Evolutionary conservation across 2,888 invertebrate species (phyloP).

Genomic region (Drosophila setosimentum): DNA sequence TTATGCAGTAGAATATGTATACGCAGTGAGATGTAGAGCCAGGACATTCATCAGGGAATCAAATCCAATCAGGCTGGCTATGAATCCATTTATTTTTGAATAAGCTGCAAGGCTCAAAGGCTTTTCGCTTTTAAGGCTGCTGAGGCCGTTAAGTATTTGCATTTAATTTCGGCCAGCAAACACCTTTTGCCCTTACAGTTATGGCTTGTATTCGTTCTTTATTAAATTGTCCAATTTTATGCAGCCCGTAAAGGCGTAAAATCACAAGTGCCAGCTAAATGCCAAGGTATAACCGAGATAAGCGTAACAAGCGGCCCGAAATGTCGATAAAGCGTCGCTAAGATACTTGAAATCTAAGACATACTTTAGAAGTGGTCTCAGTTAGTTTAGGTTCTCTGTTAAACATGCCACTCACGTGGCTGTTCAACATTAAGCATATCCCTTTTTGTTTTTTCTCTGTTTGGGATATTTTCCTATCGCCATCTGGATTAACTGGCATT

Average conservation of each 20-base stretch:
- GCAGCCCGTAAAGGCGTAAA: slow-evolving; percentile 11
- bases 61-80: slow-evolving; percentile 45
- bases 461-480: not conserved
- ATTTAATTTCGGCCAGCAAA: slow-evolving; percentile 36
- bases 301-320: not conserved
- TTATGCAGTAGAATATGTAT: slow-evolving; percentile 36
- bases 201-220: slow-evolving; percentile 12
- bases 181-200: slow-evolving; percentile 12
- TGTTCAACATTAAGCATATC: slow-evolving; percentile 32
- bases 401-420: slow-evolving; percentile 57
- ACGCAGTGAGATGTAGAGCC: slow-evolving; percentile 26
- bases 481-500: slow-evolving; percentile 54
- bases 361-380: slow-evolving; percentile 1
- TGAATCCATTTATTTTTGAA: slow-evolving; percentile 26
- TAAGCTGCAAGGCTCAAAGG: slow-evolving; percentile 13
- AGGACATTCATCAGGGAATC: slow-evolving; percentile 44
- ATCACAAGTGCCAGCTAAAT: slow-evolving; percentile 7
- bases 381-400: slow-evolving; percentile 11
- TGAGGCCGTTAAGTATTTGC: slow-evolving; percentile 47
- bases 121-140: slow-evolving; percentile 11
- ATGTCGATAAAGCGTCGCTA: slow-evolving; percentile 10
- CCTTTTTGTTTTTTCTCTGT: slow-evolving; percentile 22
- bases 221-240: slow-evolving; percentile 9
- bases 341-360: slow-evolving; percentile 7
- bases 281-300: not conserved